phyloP scores from a whole-genome alignment of 2,113 vertebrate genomes.

The Mugil cephalus region DNA sequence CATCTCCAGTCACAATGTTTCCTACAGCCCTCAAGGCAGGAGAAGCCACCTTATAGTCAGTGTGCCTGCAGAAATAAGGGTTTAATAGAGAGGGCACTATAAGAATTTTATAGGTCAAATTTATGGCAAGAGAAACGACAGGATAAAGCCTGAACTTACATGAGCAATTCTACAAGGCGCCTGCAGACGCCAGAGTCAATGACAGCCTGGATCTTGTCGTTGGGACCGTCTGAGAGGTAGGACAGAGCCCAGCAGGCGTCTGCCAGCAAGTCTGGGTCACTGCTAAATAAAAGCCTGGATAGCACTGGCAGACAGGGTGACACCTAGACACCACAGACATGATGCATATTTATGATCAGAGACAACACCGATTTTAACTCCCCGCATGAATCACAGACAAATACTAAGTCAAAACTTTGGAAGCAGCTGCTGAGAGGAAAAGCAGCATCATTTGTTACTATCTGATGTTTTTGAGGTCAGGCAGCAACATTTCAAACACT shows the following conservation, averaged over 20 bases:
- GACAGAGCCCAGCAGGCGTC: constrained; percentile 99
- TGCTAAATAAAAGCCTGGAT: constrained; percentile 96
- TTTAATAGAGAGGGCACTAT: neutral
- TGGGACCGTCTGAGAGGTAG: constrained; percentile 97
- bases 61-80: constrained; percentile 88
- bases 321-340: constrained; percentile 83
- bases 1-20: constrained; percentile 98
- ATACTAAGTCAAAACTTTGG: neutral
- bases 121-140: neutral
- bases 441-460: neutral
- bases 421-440: neutral
- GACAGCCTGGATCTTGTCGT: constrained; percentile 98
- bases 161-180: constrained; percentile 95
- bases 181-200: constrained; percentile 98
- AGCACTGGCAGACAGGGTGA: constrained; percentile 96
- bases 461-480: neutral
- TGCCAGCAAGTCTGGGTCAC: constrained; percentile 96
- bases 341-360: neutral
- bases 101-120: neutral
- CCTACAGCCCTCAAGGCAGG: constrained; percentile 97
- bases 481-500: too few relatives aligned
- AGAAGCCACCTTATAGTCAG: constrained; percentile 97
- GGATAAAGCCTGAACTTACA: constrained; percentile 84
- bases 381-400: neutral
- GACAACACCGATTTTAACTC: neutral